phyloP scores from a whole-genome alignment of 2,888 invertebrate genomes.

The Orgyia antiqua region DNA sequence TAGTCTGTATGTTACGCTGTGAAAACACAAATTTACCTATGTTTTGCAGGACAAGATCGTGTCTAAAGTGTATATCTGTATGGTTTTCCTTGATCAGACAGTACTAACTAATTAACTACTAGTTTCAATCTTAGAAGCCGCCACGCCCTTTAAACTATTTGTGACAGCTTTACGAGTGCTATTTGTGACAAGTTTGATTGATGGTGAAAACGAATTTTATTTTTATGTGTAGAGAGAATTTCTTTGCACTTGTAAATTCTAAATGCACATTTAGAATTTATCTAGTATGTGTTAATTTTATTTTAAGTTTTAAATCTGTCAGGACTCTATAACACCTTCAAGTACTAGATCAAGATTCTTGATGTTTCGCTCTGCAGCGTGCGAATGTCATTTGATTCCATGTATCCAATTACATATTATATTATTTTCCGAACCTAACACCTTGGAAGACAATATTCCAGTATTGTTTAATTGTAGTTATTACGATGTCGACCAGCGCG shows the following conservation, averaged over 20 bases:
- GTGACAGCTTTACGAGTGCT: too few relatives aligned
- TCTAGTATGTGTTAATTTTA: background rate
- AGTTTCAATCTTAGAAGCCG: background rate
- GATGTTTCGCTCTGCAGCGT: conserved; percentile 61
- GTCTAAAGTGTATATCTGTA: background rate
- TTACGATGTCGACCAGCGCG: conserved; percentile 52
- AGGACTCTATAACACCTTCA: conserved; percentile 28
- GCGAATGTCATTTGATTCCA: conserved; percentile 54
- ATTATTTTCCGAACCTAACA: conserved; percentile 58
- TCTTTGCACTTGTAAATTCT: too few relatives aligned
- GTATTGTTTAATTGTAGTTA: conserved; percentile 42
- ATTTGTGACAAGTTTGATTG: too few relatives aligned
- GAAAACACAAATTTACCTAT: too few relatives aligned
- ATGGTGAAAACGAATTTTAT: too few relatives aligned
- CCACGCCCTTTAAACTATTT: background rate
- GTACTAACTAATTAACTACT: background rate
- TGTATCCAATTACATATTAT: conserved; percentile 53
- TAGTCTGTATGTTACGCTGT: too few relatives aligned
- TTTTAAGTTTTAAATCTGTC: background rate
- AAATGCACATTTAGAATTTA: too few relatives aligned
- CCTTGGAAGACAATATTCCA: conserved; percentile 24
- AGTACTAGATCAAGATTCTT: conserved; percentile 37
- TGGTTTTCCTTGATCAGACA: background rate
- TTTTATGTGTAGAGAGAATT: too few relatives aligned
- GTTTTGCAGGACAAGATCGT: too few relatives aligned